Evolutionary conservation across 2,797 vertebrate genomes (phyloP).

Genomic region (Sternarchorhynchus goeldii): DNA sequence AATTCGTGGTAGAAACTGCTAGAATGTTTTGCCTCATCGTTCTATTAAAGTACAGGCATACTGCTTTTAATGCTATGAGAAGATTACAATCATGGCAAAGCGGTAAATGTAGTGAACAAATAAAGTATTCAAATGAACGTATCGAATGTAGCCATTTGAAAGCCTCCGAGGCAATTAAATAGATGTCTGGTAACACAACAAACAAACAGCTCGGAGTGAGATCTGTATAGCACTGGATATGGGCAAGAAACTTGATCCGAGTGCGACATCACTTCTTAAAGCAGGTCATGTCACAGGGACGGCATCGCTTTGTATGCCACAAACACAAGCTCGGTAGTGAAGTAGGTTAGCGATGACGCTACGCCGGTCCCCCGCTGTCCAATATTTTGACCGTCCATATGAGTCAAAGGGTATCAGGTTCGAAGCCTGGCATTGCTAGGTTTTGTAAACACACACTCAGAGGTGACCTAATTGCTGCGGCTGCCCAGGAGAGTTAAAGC

Average conservation of each 20-base stretch:
- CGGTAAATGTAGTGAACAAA: too few relatives aligned
- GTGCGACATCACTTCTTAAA: constrained; percentile 35
- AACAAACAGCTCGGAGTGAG: constrained; percentile 56
- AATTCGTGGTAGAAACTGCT: background rate
- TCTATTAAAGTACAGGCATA: too few relatives aligned
- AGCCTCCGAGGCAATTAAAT: background rate
- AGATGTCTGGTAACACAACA: constrained; percentile 7
- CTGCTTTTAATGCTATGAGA: background rate
- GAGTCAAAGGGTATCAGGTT: constrained; percentile 57
- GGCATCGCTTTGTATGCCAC: constrained; percentile 49
- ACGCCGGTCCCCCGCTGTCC: constrained; percentile 24
- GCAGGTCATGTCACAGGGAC: constrained; percentile 38
- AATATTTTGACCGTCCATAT: constrained; percentile 30
- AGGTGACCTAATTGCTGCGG: constrained; percentile 76
- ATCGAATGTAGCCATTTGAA: background rate
- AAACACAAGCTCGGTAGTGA: constrained; percentile 41
- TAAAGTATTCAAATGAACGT: background rate
- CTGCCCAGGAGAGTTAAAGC: constrained; percentile 63
- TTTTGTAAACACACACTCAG: constrained; percentile 60
- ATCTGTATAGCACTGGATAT: constrained; percentile 64
- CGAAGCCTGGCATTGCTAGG: constrained; percentile 38
- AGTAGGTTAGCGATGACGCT: constrained; percentile 24
- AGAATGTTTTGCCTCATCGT: background rate
- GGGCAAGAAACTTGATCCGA: constrained; percentile 62
- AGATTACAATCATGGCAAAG: background rate